Base-by-base conservation (phyloP, 2,113 vertebrate species). In the Odontophorus gujanensis region DNA sequence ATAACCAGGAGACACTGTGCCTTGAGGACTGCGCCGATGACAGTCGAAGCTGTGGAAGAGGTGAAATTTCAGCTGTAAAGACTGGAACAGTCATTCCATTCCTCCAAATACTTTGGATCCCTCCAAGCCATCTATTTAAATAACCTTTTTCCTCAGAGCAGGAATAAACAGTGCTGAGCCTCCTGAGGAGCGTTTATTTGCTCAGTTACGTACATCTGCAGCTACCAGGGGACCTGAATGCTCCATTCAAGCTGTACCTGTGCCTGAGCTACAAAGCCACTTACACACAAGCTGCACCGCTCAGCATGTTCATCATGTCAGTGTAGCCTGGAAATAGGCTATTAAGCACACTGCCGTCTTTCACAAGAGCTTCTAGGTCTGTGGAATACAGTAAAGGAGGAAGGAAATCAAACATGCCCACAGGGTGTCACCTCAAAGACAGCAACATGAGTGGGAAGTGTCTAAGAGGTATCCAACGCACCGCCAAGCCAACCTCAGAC, bases 341-440 rank as follows among this genome's bases (percentile, higher is more conserved):
- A 34, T 53, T 40, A 57, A 80, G 40, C 40, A 73, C 58, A 79
- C 7, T 2, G 0, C 6, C 22, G 51, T 73, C 58, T 93, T 93
- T 88, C 73, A 57, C 4, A 32, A n/a, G 42, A 83, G 32, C 19
- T 71, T 66, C 50, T n/a, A 50, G 63, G 30, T 18, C 24, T 79
- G 74, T 65, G 78, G 40, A 9, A 38, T 38, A 32, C 0, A 0
- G 8, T 59, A 12, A 62, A 1, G 1, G 1, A 11, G 3, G 19
- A 4, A 1, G 30, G 7, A 6, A 2, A 4, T 14, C 19, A 40
- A 67, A 21, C 13, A 85, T 74, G 30, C 12, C 20, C 36, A 22
- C 32, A 30, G 59, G 53, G 67, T 2, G 2, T 34, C 40, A 20
- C 30, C 24, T 81, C 13, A 10, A 53, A 68, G 19, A 4, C 38